A percentile compares a stretch with the other conserved stretches of the same genome.
phyloP scores from a whole-genome alignment of 2,888 invertebrate species.

The Panorpa germanica region DNA sequence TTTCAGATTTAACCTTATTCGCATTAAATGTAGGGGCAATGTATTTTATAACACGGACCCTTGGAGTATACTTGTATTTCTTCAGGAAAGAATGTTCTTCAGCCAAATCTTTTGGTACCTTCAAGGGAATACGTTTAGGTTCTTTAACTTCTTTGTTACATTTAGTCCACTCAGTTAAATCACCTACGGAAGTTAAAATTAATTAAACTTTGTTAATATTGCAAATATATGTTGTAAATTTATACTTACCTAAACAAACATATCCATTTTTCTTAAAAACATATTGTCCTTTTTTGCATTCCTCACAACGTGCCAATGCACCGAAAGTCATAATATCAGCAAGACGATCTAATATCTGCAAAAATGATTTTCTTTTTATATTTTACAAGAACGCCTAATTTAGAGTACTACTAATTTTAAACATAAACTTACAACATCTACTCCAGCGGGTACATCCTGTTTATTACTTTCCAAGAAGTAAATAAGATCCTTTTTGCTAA shows the following conservation, averaged over 20 bases:
- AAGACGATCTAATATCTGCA: conserved; percentile 53
- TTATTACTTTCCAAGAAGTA: conserved; percentile 49
- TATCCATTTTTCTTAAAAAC: conserved; percentile 57
- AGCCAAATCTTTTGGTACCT: conserved; percentile 41
- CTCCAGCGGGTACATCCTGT: conserved; percentile 46
- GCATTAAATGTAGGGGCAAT: conserved; percentile 23
- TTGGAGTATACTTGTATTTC: conserved; percentile 36
- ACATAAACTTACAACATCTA: conserved; percentile 35
- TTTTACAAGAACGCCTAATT: too few relatives aligned
- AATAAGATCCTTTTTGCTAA: conserved; percentile 40
- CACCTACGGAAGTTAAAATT: conserved; percentile 20
- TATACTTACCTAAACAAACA: conserved; percentile 51
- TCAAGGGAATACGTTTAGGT: conserved; percentile 53
- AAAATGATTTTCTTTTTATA: conserved; percentile 11
- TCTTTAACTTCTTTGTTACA: conserved; percentile 52
- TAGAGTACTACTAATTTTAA: too few relatives aligned
- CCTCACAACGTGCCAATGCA: conserved; percentile 50
- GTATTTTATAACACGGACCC: conserved; percentile 34
- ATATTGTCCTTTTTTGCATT: conserved; percentile 60
- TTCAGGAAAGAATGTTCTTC: conserved; percentile 34
- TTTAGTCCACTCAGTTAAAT: conserved; percentile 76
- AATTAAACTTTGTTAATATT: conserved; percentile 5
- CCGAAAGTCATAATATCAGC: conserved; percentile 85
- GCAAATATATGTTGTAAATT: conserved; percentile 13
- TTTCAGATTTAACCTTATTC: too few relatives aligned